Percentiles rank a stretch among this genome's conserved stretches.
These are phyloP conservation scores for Eudasyphora cyanicolor DNA, from an alignment of 2,888 invertebrate species.

Conservation along the genomic window DNA sequence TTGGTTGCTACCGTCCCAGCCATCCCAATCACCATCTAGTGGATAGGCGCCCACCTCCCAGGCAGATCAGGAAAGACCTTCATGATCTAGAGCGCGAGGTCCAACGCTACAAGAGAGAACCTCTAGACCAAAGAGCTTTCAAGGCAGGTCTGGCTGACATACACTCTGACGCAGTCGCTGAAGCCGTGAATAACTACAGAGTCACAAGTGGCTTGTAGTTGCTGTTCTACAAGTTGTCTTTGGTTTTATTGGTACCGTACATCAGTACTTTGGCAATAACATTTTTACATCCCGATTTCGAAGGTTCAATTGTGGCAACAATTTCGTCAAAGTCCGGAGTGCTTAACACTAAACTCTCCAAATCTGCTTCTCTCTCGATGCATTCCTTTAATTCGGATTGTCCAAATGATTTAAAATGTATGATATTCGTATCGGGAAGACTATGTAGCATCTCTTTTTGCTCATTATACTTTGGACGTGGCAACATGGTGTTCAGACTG, in stretches of 20 bases:
- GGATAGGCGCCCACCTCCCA: no score
- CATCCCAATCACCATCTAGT: no score
- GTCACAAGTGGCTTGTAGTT: neutral
- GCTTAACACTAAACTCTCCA: slow-evolving; percentile 68
- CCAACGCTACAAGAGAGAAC: no score
- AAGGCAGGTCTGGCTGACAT: no score
- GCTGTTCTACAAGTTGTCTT: slow-evolving; percentile 12
- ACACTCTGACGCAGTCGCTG: no score
- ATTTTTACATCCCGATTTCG: slow-evolving; percentile 75
- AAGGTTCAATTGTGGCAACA: slow-evolving; percentile 69
- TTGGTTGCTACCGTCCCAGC: no score
- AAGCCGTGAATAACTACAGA: no score
- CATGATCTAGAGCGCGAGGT: no score
- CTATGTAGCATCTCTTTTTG: slow-evolving; percentile 67
- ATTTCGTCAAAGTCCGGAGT: slow-evolving; percentile 69
- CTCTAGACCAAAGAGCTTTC: no score
- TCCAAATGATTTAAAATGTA: slow-evolving; percentile 71
- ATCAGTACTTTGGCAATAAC: slow-evolving; percentile 74
- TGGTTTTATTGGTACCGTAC: slow-evolving; percentile 64
- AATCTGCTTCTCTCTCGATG: slow-evolving; percentile 70
- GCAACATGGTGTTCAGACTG: slow-evolving; percentile 70
- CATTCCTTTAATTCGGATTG: slow-evolving; percentile 72
- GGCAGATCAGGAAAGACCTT: no score
- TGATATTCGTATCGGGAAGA: slow-evolving; percentile 66
- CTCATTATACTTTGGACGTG: slow-evolving; percentile 48